Evolutionary conservation across 2,797 vertebrate species (phyloP).

Genomic region (Molossus alvarezi): DNA sequence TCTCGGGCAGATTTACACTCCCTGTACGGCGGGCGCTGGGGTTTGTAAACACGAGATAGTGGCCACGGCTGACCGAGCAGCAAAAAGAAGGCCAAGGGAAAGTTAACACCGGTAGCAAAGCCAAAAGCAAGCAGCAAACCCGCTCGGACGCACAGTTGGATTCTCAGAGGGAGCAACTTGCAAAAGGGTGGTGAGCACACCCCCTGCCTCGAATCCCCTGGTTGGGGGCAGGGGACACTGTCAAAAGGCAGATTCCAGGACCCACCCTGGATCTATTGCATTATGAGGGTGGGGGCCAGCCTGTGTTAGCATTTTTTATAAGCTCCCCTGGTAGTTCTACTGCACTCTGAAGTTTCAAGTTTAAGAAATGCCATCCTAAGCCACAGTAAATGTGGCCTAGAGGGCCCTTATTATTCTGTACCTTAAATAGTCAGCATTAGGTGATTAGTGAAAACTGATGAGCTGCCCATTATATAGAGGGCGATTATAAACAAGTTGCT

Average conservation of each 20-base stretch:
- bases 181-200: not conserved
- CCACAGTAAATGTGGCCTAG: no score
- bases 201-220: not conserved
- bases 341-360: not conserved
- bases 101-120: not conserved
- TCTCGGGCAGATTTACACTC: not conserved
- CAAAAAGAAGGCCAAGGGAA: not conserved
- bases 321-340: not conserved
- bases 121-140: not conserved
- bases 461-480: not conserved
- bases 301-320: not conserved
- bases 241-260: not conserved
- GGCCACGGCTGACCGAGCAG: not conserved
- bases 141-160: not conserved
- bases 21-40: not conserved
- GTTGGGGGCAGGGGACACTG: not conserved
- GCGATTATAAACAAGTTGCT: constrained; percentile 28
- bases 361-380: not conserved
- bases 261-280: not conserved
- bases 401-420: not conserved
- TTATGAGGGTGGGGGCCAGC: not conserved
- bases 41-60: not conserved
- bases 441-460: not conserved
- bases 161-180: not conserved
- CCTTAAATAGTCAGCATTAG: not conserved